These are phyloP conservation scores for Austrolebias charrua DNA, from an alignment of 2,797 vertebrate species.

Conservation along the genomic window DNA sequence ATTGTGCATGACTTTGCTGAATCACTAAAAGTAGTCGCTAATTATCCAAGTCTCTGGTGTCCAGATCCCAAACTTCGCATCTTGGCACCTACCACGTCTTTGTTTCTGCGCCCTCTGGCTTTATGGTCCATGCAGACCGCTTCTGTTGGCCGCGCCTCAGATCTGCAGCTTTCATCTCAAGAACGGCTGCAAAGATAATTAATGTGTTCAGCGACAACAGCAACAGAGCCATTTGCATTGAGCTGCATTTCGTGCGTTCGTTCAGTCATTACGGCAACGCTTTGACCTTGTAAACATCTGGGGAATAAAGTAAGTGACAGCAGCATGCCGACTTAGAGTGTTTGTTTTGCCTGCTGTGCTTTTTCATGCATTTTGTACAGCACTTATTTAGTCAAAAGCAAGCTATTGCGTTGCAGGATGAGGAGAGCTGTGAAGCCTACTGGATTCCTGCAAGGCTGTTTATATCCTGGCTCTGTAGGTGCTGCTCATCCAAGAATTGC, in stretches of 20 bases:
- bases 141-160: conserved; percentile 60
- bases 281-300: conserved; percentile 72
- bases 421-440: conserved; percentile 36
- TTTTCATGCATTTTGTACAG: conserved; percentile 21
- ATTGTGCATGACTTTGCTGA: conserved; percentile 65
- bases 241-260: conserved; percentile 28
- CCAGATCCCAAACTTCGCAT: conserved; percentile 52
- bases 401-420: conserved; percentile 28
- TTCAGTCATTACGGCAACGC: conserved; percentile 42
- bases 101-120: conserved; percentile 64
- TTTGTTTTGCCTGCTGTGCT: conserved; percentile 44
- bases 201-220: conserved; percentile 47
- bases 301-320: conserved; percentile 44
- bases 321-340: conserved; percentile 31
- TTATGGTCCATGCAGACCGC: conserved; percentile 58
- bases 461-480: conserved; percentile 55
- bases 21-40: conserved; percentile 61
- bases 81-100: conserved; percentile 70
- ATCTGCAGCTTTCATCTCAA: conserved; percentile 62
- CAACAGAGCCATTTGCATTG: conserved; percentile 31
- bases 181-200: conserved; percentile 66
- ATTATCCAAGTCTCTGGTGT: conserved; percentile 45
- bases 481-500: conserved; percentile 66
- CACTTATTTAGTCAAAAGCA: conserved; percentile 41
- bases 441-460: conserved; percentile 38